Evolutionary conservation across 2,888 invertebrate genomes (phyloP), one percentile per base, ranked within the genome.

Genomic region (Plagodis dolabraria): DNA sequence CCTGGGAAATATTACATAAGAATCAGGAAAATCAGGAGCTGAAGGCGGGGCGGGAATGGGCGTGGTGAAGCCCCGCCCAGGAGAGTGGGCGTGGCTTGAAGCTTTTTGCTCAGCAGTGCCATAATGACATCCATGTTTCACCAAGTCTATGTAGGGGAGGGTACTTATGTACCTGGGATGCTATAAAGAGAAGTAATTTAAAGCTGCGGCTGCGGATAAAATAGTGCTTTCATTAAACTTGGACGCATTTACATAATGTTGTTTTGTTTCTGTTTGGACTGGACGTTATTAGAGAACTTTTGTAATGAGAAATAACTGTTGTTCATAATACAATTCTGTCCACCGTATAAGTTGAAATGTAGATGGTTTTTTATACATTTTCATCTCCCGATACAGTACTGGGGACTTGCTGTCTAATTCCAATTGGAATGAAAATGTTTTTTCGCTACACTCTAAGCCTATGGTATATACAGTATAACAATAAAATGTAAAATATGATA

Each of bases 1-100:
- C 86, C 85, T 62, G 74, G 61, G 69, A 75, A 76, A 79, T 76
- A 58, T 68, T 65, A 68, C 50, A 63, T 68, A 70, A 68, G 44
- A 49, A 52, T 60, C 60, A 60, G 47, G 60, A 63, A 64, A 56
- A 57, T 11, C 57, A 67, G 66, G 54, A 51, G 35, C 40, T 54
- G 69, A 76, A 74, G 65, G 74, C 60, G 65, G n/a, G 36, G 45
- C 7, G n/a, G 10, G 35, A 57, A 60, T 5, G 10, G 77, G 80
- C 77, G 76, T 75, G 74, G 65, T 64, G 43, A 6, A 33, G 47
- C 60, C 57, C 59, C 65, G 66, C 68, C 66, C 56, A 61, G 53
- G 43, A 35, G 38, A 51, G 40, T 7, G 53, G 61, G 71, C 71
- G 65, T 71, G 67, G 54, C 40, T 6, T 5, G 2, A 7, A 12